Evolutionary conservation across 37 sponge, comb jelly and placozoan genomes (phyloP).

Genomic region (Bolinopsis microptera): DNA sequence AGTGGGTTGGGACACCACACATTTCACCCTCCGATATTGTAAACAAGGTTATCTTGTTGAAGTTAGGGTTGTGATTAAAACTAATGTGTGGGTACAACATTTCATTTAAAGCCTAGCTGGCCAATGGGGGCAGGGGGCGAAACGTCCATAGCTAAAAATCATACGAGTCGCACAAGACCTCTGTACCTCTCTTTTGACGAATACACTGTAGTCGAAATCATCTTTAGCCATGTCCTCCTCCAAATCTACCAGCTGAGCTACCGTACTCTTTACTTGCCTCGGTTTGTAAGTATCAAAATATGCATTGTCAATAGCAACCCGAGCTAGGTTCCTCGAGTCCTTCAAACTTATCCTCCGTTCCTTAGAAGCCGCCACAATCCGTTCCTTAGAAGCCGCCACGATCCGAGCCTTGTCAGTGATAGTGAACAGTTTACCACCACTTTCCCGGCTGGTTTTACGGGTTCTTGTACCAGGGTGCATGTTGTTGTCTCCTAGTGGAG

Average conservation of each 20-base stretch:
- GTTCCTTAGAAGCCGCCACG: neutral
- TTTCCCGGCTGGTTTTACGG: neutral
- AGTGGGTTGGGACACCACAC: too few relatives aligned
- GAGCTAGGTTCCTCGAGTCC: neutral
- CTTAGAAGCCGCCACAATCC: neutral
- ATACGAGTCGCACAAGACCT: too few relatives aligned
- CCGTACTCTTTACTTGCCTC: neutral
- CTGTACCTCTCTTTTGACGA: neutral
- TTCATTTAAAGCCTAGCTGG: too few relatives aligned
- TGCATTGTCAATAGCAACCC: neutral
- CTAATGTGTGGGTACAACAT: too few relatives aligned
- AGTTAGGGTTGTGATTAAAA: too few relatives aligned
- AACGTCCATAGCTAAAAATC: too few relatives aligned
- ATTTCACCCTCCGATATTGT: too few relatives aligned
- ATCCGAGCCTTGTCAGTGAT: slow-evolving; percentile 1
- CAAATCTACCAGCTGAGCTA: slow-evolving; percentile 31
- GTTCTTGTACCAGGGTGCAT: neutral
- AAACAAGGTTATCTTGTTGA: too few relatives aligned
- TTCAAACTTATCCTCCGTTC: neutral
- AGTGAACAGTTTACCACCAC: slow-evolving; percentile 17
- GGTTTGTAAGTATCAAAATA: neutral
- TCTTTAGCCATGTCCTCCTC: slow-evolving; percentile 52
- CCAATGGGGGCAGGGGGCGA: too few relatives aligned
- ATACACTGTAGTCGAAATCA: slow-evolving; percentile 19
- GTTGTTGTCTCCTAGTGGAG: neutral